Percentiles rank a stretch among this genome's conserved stretches.
Evolutionary conservation across 2,888 invertebrate species (phyloP).

Genomic region (Lasius platythorax): DNA sequence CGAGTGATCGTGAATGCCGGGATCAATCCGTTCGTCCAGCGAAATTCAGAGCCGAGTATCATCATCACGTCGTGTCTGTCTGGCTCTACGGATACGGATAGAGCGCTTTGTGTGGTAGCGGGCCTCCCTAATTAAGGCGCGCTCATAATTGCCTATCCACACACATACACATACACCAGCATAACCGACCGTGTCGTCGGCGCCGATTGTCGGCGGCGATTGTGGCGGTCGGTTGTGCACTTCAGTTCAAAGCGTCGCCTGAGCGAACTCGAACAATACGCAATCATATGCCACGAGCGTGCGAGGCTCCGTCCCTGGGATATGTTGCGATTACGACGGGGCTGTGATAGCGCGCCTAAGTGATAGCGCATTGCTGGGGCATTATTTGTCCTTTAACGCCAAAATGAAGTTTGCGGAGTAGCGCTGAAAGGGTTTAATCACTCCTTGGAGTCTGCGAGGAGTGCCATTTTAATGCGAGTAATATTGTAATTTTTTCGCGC

Average conservation of each 20-base stretch:
- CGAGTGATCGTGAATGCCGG: constrained; percentile 34
- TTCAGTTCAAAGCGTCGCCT: constrained; percentile 66
- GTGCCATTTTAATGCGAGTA: background rate
- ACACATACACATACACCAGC: constrained; percentile 36
- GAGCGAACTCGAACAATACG: constrained; percentile 71
- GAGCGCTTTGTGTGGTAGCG: constrained; percentile 63
- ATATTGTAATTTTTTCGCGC: background rate
- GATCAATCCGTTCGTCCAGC: constrained; percentile 53
- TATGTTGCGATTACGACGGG: constrained; percentile 40
- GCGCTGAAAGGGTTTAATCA: constrained; percentile 30
- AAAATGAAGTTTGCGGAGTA: background rate
- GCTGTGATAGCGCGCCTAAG: constrained; percentile 4
- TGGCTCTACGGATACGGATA: constrained; percentile 6
- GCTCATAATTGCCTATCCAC: constrained; percentile 69
- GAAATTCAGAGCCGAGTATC: constrained; percentile 58
- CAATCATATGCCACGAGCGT: constrained; percentile 62
- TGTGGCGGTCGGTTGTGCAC: constrained; percentile 58
- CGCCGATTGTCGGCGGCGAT: constrained; percentile 52
- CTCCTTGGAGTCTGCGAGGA: background rate
- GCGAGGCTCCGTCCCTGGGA: constrained; percentile 24
- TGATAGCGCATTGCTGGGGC: background rate
- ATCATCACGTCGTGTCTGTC: constrained; percentile 47
- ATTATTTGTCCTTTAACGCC: background rate
- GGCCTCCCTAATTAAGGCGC: constrained; percentile 68
- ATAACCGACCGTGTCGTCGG: constrained; percentile 33